Percentiles rank a stretch among this genome's conserved stretches.
These are phyloP conservation scores for Scalopus aquaticus DNA, from an alignment of 2,113 vertebrate genomes.

Conservation along the genomic window DNA sequence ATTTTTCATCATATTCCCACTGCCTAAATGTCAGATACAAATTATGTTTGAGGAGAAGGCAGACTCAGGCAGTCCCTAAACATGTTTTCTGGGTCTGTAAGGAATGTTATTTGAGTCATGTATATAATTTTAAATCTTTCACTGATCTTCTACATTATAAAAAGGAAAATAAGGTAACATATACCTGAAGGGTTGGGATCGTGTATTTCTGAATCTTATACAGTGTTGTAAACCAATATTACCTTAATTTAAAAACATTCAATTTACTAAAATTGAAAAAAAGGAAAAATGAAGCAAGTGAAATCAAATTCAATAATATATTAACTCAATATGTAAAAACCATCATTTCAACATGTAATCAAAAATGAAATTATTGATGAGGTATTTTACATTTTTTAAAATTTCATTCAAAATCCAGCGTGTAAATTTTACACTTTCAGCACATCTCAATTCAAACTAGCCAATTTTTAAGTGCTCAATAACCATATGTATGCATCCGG, in stretches of 20 bases:
- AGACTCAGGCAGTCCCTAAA: background rate
- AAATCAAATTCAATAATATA: background rate
- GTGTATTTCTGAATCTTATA: no score
- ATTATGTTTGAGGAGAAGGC: background rate
- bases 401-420: background rate
- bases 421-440: background rate
- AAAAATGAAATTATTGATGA: background rate
- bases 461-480: background rate
- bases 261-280: background rate
- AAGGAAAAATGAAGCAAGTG: no score
- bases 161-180: background rate
- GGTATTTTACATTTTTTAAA: background rate
- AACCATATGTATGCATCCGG: background rate
- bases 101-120: background rate
- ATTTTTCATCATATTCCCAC: background rate
- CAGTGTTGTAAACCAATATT: no score
- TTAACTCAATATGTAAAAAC: constrained; percentile 4
- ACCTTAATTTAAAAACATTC: background rate
- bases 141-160: background rate
- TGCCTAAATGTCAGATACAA: background rate
- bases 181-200: no score
- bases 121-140: constrained; percentile 19
- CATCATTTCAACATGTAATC: background rate
- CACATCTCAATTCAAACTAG: background rate
- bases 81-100: background rate